A percentile compares a stretch with the other conserved stretches of the same genome.
phyloP scores from a whole-genome alignment of 2,888 invertebrate genomes.

The Ditula angustiorana region DNA sequence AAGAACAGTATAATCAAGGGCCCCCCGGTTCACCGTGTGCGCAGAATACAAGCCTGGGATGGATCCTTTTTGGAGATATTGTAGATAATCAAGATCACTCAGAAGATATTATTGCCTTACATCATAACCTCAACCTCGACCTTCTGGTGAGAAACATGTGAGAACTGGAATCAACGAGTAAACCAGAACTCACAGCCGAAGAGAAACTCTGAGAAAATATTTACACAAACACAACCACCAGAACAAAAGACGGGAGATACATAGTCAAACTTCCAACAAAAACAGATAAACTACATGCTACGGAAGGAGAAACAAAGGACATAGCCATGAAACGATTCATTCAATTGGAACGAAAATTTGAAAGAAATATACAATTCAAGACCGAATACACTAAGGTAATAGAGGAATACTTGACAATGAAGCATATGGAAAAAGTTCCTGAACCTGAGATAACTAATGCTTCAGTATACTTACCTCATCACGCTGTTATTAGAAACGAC shows the following conservation, averaged over 20 bases:
- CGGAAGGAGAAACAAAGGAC: not conserved
- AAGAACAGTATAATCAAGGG: constrained; percentile 28
- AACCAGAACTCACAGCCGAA: not conserved
- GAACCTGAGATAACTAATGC: not conserved
- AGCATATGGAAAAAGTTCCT: constrained; percentile 20
- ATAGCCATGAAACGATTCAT: constrained; percentile 6
- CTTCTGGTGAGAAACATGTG: not conserved
- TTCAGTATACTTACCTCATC: constrained; percentile 16
- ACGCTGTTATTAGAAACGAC: constrained; percentile 23
- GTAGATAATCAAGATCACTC: not conserved
- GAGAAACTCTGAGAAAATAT: constrained; percentile 1
- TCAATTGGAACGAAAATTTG: constrained; percentile 16
- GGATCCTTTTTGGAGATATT: constrained; percentile 43
- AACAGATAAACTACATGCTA: not conserved
- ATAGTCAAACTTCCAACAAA: not conserved
- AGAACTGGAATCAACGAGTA: not conserved
- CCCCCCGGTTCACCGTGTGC: constrained; percentile 43
- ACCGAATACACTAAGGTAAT: constrained; percentile 6
- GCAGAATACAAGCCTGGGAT: constrained; percentile 42
- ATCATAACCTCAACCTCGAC: not conserved
- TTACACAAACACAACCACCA: not conserved
- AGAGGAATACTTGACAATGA: not conserved
- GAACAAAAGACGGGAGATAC: not conserved
- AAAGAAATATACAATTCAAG: not conserved
- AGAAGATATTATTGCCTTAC: not conserved